These are phyloP conservation scores for Perithous albicinctus DNA, from an alignment of 2,888 invertebrate genomes.

Conservation along the genomic window DNA sequence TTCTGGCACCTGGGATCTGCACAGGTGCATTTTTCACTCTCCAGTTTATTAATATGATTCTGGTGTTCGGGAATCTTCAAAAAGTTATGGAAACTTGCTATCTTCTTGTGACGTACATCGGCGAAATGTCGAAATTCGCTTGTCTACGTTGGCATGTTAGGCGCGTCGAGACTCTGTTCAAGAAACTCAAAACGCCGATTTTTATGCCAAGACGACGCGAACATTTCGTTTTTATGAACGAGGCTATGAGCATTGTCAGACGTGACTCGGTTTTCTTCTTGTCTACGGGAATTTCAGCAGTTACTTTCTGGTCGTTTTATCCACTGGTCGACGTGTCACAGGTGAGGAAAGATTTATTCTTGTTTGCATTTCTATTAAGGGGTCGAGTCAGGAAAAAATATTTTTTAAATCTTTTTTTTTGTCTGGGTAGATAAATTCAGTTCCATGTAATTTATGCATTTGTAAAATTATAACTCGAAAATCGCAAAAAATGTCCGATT, in stretches of 20 bases:
- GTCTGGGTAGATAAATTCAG: too few relatives aligned
- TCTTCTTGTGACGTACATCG: slow-evolving; percentile 76
- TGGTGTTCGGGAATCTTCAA: slow-evolving; percentile 82
- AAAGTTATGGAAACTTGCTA: slow-evolving; percentile 76
- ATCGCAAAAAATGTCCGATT: too few relatives aligned
- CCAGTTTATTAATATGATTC: slow-evolving; percentile 83
- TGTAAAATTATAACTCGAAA: too few relatives aligned
- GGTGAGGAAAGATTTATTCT: slow-evolving; percentile 29
- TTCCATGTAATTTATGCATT: too few relatives aligned
- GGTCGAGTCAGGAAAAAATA: too few relatives aligned
- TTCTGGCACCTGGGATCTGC: slow-evolving; percentile 43
- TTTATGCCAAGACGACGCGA: slow-evolving; percentile 73
- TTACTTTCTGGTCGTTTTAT: slow-evolving; percentile 79
- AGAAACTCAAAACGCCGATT: slow-evolving; percentile 68
- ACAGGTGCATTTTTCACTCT: slow-evolving; percentile 44
- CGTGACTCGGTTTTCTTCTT: slow-evolving; percentile 74
- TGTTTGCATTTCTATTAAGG: not conserved
- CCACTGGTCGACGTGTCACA: slow-evolving; percentile 76
- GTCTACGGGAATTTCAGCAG: slow-evolving; percentile 73
- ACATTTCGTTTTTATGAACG: slow-evolving; percentile 72
- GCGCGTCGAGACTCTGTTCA: slow-evolving; percentile 61
- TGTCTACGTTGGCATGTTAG: slow-evolving; percentile 49
- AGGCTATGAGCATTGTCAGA: slow-evolving; percentile 71
- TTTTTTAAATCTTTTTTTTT: too few relatives aligned
- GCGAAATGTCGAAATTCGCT: slow-evolving; percentile 58